Conservation (phyloP, 1,140 invertebrate species). For the Cotesia chilonis region DNA sequence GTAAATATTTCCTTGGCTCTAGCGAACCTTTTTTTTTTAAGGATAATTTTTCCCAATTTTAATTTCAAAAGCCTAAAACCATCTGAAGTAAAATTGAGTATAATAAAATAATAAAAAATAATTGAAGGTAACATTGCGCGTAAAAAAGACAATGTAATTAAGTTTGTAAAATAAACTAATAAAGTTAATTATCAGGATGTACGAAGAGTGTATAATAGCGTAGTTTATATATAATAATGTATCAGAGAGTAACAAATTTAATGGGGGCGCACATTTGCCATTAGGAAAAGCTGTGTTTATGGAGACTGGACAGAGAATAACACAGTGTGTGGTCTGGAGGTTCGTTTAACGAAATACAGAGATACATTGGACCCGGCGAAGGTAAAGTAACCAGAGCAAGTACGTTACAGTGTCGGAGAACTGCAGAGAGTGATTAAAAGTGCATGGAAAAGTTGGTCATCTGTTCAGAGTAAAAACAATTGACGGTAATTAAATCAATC, state of each 20-base stretch:
- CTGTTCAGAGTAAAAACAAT: too few relatives aligned
- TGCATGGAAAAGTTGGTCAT: slow-evolving; percentile 2
- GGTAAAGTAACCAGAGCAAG: background rate
- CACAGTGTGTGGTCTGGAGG: slow-evolving; percentile 7
- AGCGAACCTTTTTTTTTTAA: too few relatives aligned
- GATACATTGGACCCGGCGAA: background rate
- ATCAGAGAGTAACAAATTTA: slow-evolving; percentile 33
- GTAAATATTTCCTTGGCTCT: too few relatives aligned
- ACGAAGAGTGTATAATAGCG: slow-evolving; percentile 20
- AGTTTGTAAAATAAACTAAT: slow-evolving; percentile 39
- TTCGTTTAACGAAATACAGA: background rate
- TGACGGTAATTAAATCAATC: too few relatives aligned
- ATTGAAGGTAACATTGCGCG: too few relatives aligned
- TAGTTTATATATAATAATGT: slow-evolving; percentile 32
- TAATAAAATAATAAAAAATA: too few relatives aligned
- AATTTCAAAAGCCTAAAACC: too few relatives aligned
- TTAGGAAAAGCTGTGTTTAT: slow-evolving; percentile 20
- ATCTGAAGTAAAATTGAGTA: too few relatives aligned
- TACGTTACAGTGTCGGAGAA: background rate
- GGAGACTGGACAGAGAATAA: background rate
- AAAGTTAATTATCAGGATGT: slow-evolving; percentile 39
- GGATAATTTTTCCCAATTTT: too few relatives aligned
- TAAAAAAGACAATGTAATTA: slow-evolving; percentile 27
- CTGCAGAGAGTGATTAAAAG: background rate
- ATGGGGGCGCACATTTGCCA: slow-evolving; percentile 11